phyloP scores from a whole-genome alignment of 2,113 vertebrate species.

The Cynocephalus volans region DNA sequence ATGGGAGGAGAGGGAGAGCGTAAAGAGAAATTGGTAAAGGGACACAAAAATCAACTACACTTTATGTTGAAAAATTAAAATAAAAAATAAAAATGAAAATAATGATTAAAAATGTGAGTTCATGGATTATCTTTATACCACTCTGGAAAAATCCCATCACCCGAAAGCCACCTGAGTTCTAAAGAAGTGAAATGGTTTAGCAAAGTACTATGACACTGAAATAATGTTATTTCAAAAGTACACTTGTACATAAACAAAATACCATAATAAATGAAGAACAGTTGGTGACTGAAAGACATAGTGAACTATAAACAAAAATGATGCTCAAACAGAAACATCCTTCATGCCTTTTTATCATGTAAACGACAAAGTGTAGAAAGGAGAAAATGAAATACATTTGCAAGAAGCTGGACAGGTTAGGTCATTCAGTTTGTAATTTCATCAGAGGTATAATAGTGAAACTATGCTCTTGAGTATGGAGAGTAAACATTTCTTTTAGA shows the following conservation, averaged over 20 bases:
- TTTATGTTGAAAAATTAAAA: too few species aligned
- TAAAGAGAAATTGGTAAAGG: too few species aligned
- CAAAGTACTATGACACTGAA: conserved; percentile 27
- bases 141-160: conserved; percentile 17
- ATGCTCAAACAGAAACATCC: conserved; percentile 55
- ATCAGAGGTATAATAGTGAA: not conserved
- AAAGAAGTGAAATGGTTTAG: conserved; percentile 56
- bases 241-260: conserved; percentile 49
- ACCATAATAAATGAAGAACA: conserved; percentile 45
- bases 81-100: too few species aligned
- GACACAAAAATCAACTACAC: too few species aligned
- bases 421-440: conserved; percentile 43
- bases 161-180: conserved; percentile 23
- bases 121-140: conserved; percentile 55
- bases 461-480: conserved; percentile 56
- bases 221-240: conserved; percentile 57
- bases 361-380: conserved; percentile 63
- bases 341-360: conserved; percentile 41
- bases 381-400: conserved; percentile 37
- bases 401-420: conserved; percentile 34
- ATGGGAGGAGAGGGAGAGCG: too few species aligned
- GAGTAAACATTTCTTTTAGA: conserved; percentile 49
- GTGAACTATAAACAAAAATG: conserved; percentile 63
- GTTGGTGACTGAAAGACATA: conserved; percentile 59
- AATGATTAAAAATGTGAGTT: conserved; percentile 44